Conservation (phyloP, 2,113 vertebrate species). For the Aythya baeri region DNA sequence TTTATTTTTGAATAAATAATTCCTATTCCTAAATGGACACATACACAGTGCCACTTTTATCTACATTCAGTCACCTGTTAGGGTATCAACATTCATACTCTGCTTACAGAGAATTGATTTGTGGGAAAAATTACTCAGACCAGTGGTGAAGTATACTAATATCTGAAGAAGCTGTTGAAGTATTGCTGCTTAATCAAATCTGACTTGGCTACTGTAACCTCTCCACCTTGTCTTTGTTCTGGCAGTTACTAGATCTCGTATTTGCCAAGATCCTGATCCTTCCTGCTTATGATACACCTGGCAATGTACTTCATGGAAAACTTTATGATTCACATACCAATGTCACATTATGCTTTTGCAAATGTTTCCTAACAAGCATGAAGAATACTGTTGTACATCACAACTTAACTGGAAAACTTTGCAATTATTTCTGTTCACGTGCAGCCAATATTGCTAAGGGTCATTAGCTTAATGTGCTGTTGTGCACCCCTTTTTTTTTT, state of each 20-base stretch:
- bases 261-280: not conserved
- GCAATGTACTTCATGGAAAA: not conserved
- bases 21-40: not conserved
- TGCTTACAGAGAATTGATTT: not conserved
- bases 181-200: not conserved
- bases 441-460: not conserved
- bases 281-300: not conserved
- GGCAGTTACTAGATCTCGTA: not conserved
- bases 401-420: constrained; percentile 46
- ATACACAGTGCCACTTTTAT: not conserved
- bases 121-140: not conserved
- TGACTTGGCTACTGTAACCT: not conserved
- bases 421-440: constrained; percentile 42
- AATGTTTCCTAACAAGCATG: not conserved
- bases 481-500: not conserved
- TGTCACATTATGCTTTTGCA: not conserved
- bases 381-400: constrained; percentile 5
- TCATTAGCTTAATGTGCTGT: constrained; percentile 42
- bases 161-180: not conserved
- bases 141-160: not conserved
- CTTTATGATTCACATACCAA: not conserved
- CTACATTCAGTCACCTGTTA: not conserved
- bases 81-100: not conserved
- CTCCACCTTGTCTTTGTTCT: not conserved
- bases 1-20: not conserved